Evolutionary conservation across 1,140 invertebrate genomes (phyloP), one percentile per base, ranked within the genome.

Genomic region (Caenorhabditis remanei): DNA sequence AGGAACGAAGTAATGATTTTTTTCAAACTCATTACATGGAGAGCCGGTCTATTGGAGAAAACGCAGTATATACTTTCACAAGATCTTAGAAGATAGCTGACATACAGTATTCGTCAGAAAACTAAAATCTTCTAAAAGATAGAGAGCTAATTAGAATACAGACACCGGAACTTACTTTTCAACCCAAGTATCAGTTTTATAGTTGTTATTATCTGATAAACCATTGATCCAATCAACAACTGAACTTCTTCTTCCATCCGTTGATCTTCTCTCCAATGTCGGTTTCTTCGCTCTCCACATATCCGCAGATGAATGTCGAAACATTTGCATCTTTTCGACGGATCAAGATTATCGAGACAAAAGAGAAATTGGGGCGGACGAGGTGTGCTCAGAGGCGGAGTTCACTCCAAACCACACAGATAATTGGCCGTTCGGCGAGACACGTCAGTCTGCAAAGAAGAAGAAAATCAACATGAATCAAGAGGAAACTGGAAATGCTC

Each of bases 201-300:
- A 24, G 19, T 75, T 58, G 43, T 87, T 87, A 48, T 87, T 87
- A 50, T 87, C 86, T 5, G 75, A n/a, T 11, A 87, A 65, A 32
- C 86, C 86, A 56, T 43, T 87, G 16, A 87, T 65, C 86, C 86
- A 87, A 58, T 87, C 86, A 19, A 83, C 86, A 9, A 87, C 48
- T 21, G 86, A 87, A 63, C 46, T 41, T 61, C 75, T 24, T 16
- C 86, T 48, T 53, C 71, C 71, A 79, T 79, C 71, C 21, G 71
- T 79, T 79, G 71, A 79, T 53, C 71, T 79, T 79, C 71, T 79
- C 71, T 79, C 71, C 40, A 79, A 21, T 32, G 71, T 79, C 24
- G 71, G 71, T 40, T 79, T 79, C 46, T 79, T 79, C 9, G 71
- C 71, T n/a, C 46, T 79, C 71, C 71, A 79, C 71, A 79, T 53